Conservation (phyloP, 2,797 vertebrate genomes). For the Columba guinea region DNA sequence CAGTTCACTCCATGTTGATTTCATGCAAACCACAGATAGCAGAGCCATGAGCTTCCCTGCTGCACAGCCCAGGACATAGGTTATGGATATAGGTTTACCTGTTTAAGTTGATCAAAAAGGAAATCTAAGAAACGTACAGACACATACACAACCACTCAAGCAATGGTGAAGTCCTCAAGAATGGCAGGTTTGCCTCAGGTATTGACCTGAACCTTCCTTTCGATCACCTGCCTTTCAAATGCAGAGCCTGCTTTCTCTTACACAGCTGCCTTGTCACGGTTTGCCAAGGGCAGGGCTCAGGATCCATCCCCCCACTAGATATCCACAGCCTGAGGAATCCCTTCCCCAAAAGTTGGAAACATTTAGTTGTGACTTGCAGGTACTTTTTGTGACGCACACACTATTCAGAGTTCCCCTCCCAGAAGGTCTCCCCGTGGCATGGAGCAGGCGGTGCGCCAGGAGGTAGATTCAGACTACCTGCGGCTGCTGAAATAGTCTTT, state of each 20-base stretch:
- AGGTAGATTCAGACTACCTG: neutral
- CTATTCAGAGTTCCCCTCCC: neutral
- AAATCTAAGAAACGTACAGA: neutral
- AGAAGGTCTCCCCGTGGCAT: neutral
- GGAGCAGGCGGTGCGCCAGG: fast-evolving
- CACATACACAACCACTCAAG: neutral
- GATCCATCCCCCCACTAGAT: neutral
- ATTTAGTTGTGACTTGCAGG: neutral
- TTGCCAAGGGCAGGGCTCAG: neutral
- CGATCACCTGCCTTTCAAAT: neutral
- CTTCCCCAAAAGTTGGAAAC: neutral
- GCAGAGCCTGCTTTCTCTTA: neutral
- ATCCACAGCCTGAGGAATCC: neutral
- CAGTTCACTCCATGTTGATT: neutral
- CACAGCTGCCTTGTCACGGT: neutral
- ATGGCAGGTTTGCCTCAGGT: neutral
- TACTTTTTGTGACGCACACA: neutral
- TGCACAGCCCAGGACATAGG: neutral
- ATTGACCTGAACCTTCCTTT: neutral
- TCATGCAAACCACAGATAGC: neutral
- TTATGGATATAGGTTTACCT: neutral
- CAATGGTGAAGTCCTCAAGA: neutral
- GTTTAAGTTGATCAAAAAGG: neutral
- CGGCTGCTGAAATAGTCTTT: neutral
- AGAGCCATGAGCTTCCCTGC: neutral